phyloP scores from a whole-genome alignment of 2,888 invertebrate genomes.

The Sarcophaga carnaria region DNA sequence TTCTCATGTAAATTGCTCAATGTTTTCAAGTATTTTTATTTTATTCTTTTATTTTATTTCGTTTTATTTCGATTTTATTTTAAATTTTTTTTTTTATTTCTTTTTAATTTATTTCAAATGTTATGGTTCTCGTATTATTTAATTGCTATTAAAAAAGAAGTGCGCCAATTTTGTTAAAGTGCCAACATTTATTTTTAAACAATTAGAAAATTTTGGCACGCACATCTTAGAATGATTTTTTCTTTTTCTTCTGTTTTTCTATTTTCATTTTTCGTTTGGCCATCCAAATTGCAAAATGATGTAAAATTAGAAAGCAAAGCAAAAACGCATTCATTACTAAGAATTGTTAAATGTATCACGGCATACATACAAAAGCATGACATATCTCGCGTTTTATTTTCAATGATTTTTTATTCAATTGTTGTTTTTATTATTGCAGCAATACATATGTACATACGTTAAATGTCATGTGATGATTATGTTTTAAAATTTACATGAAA shows the following conservation, averaged over 20 bases:
- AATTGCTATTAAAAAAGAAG: constrained; percentile 67
- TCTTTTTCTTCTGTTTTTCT: constrained; percentile 7
- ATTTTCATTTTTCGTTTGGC: not conserved
- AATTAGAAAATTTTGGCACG: constrained; percentile 67
- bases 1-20: not conserved
- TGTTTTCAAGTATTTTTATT: constrained; percentile 23
- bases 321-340: constrained; percentile 63
- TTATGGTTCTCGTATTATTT: constrained; percentile 61
- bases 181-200: constrained; percentile 70
- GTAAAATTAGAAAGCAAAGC: constrained; percentile 62
- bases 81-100: not conserved
- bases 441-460: constrained; percentile 10
- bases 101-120: constrained; percentile 57
- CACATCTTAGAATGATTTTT: constrained; percentile 59
- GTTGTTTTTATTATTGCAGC: constrained; percentile 13
- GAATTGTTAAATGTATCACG: constrained; percentile 43
- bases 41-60: constrained; percentile 28
- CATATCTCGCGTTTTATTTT: constrained; percentile 19
- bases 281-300: constrained; percentile 9
- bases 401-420: not conserved
- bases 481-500: not conserved
- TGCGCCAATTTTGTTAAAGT: constrained; percentile 70
- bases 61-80: constrained; percentile 15
- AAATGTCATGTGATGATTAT: constrained; percentile 61
- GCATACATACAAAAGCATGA: constrained; percentile 17